Base-by-base conservation (phyloP, 2,888 invertebrate species). In the Torymus texanus region DNA sequence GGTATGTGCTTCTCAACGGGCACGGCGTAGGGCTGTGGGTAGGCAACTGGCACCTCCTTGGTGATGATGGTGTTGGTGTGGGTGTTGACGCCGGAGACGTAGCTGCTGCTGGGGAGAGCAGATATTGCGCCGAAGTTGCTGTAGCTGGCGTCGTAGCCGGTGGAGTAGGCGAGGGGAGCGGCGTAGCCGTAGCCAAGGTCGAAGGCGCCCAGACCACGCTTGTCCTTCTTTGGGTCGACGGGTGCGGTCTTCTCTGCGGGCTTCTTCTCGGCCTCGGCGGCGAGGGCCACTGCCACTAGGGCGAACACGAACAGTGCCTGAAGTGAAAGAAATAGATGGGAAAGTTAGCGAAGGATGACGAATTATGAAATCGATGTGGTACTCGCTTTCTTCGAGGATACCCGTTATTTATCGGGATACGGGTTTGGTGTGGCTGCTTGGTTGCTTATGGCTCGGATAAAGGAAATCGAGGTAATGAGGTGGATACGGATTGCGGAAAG, bases 1-100 rank as follows among this genome's bases (percentile, higher is more conserved):
- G 92, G 91, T 4, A 92, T 87, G 80, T 91, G 90, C 83, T 90
- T 92, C 83, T 91, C 91, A 50, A 92, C 90, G 12, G 91, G 86
- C 0, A 92, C 91, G 18, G 92, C 89, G 62, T 91, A 91, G 13
- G 92, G 92, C 78, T 92, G 91, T 1, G 92, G 91, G n/a, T 92
- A 90, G 10, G 92, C 91, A 3, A 92, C 90, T 76, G 92, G 89
- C 16, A 92, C 89, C 85, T 91, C 90, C 82, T 91, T 92, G 75
- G 92, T 92, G 82, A 92, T 88, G 29, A 91, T 87, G 68, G 91
- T 91, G 81, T 91, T 84, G 58, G 89, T 88, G 77, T 90, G 89
- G 4, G 90, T 84, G 11, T 41, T 41, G 41, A 88, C 89, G 14
- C 82, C 81, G 73, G 56, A 72, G 58, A 81, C 1, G 21, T 65